Evolutionary conservation across 2,113 vertebrate genomes (phyloP).

Genomic region (Piaya cayana): DNA sequence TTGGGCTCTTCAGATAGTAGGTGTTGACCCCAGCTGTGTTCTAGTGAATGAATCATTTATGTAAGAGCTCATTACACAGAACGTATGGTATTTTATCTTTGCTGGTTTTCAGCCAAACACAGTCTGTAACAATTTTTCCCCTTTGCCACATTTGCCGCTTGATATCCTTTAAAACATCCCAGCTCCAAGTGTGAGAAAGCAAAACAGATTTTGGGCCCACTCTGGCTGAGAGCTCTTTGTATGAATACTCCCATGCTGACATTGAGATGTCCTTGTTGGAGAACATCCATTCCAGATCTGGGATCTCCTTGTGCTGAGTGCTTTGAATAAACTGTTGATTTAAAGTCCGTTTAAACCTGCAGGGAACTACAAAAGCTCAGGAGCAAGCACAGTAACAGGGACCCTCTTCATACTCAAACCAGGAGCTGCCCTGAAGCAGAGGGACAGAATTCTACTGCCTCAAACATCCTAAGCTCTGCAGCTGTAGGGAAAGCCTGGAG

Average conservation of each 20-base stretch:
- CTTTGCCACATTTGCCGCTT: conserved; percentile 53
- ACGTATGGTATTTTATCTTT: conserved; percentile 67
- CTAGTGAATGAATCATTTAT: conserved; percentile 54
- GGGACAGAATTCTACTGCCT: neutral
- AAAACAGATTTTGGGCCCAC: neutral
- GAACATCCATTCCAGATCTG: neutral
- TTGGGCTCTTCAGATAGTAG: conserved; percentile 22
- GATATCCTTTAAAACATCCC: conserved; percentile 42
- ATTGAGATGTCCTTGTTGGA: neutral
- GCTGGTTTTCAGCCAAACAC: conserved; percentile 54
- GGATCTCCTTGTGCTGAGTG: neutral
- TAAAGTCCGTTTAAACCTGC: neutral
- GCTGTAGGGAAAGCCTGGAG: neutral
- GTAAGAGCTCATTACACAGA: conserved; percentile 56
- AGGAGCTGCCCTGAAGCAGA: neutral
- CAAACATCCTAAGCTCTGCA: neutral
- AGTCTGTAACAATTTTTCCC: conserved; percentile 59
- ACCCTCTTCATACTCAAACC: neutral
- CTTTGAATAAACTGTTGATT: neutral
- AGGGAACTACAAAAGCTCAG: neutral
- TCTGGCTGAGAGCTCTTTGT: neutral
- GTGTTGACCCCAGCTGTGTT: conserved; percentile 44
- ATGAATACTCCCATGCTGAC: neutral
- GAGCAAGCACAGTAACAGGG: neutral
- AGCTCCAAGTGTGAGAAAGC: conserved; percentile 55